A percentile compares a stretch with the other conserved stretches of the same genome.
phyloP scores from a whole-genome alignment of 2,113 vertebrate genomes.

The Calonectris borealis region DNA sequence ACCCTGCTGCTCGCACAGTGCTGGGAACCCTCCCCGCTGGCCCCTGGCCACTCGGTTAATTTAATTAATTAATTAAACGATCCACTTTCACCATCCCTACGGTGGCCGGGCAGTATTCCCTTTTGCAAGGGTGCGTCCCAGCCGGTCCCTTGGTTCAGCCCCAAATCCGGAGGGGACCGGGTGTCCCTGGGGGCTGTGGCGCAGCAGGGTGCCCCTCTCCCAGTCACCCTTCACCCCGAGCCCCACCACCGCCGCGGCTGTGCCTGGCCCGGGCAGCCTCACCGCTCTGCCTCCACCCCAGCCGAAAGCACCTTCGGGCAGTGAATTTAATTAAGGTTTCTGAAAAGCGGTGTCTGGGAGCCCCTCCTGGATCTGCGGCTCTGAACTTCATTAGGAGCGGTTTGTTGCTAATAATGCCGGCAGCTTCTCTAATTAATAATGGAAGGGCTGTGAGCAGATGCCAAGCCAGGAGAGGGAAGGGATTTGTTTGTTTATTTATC shows the following conservation, averaged over 20 bases:
- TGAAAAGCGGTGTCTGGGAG: slow-evolving; percentile 50
- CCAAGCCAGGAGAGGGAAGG: slow-evolving; percentile 57
- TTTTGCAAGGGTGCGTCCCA: not conserved
- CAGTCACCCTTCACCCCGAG: not conserved
- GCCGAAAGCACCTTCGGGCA: slow-evolving; percentile 43
- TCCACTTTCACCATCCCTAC: not conserved
- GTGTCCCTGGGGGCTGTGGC: not conserved
- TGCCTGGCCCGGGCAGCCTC: not conserved
- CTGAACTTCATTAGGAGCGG: slow-evolving; percentile 64
- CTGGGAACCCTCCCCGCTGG: rapidly evolving
- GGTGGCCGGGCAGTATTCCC: not conserved
- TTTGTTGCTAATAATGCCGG: slow-evolving; percentile 58
- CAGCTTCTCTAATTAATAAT: slow-evolving; percentile 68
- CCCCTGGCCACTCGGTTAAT: not conserved
- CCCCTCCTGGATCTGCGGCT: slow-evolving; percentile 55
- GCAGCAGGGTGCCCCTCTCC: not conserved
- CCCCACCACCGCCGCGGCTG: rapidly evolving
- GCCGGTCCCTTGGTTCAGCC: not conserved
- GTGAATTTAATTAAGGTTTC: slow-evolving; percentile 60
- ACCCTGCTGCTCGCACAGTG: rapidly evolving
- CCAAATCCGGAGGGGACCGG: rapidly evolving
- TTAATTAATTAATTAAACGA: not conserved
- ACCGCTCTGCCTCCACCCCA: not conserved
- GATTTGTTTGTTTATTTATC: slow-evolving; percentile 60
- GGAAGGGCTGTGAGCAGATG: slow-evolving; percentile 56